Conservation (phyloP, 2,888 invertebrate species). For the Hanleya hanleyi region DNA sequence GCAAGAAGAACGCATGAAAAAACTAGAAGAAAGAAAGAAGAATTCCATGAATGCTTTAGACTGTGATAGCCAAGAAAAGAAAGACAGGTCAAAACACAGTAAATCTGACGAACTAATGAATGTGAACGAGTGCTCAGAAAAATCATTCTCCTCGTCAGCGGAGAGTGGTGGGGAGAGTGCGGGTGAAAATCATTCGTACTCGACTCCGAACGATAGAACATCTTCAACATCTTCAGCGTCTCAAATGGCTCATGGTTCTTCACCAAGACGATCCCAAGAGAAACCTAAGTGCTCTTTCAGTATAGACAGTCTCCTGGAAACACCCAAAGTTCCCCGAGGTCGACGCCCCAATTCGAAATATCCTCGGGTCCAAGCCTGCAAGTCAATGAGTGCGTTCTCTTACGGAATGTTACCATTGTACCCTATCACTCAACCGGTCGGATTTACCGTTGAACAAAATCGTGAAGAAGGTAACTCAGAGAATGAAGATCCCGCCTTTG, state of each 20-base stretch:
- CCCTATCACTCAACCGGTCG: constrained; percentile 75
- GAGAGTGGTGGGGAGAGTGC: not conserved
- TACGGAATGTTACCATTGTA: constrained; percentile 72
- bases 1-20: constrained; percentile 92
- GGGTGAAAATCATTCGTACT: not conserved
- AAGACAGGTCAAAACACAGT: not conserved
- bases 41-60: not conserved
- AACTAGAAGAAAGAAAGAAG: constrained; percentile 70
- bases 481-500: not conserved
- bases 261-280: constrained; percentile 11
- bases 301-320: constrained; percentile 74
- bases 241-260: not conserved
- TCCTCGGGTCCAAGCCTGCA: constrained; percentile 75
- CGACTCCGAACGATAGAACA: not conserved
- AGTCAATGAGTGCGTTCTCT: constrained; percentile 72
- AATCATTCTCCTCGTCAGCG: not conserved
- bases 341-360: constrained; percentile 75
- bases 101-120: no score
- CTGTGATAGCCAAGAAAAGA: not conserved
- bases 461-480: not conserved
- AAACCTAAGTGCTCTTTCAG: constrained; percentile 70
- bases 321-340: constrained; percentile 74
- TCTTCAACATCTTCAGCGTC: not conserved
- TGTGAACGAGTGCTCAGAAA: not conserved
- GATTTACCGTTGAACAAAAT: constrained; percentile 69